Evolutionary conservation across 2,113 vertebrate species (phyloP), one percentile per base, ranked within the genome.

Genomic region (Boulengerochromis microlepis): DNA sequence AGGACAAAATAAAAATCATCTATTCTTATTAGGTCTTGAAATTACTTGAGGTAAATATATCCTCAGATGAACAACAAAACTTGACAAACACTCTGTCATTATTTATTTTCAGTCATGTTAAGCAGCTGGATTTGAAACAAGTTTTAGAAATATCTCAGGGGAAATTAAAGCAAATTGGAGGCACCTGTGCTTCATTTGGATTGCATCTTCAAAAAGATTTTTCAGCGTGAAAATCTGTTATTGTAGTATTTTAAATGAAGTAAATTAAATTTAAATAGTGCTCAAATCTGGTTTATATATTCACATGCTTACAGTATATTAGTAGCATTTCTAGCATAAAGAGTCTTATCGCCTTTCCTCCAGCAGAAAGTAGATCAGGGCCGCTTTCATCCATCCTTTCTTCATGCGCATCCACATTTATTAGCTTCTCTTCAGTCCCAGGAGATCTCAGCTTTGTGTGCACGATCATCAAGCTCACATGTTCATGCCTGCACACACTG

Each of bases 381-480:
- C 10, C 6, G 24, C 71, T 78, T 29, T n/a, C 26, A 78, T 78
- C 71, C 45, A 6, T 53, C 56, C 40, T 50, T 71, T 56, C 7
- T 29, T 92, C 92, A 87, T 57, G 81, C 91, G 87, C 81, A 3
- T 86, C 86, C 81, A 80, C 85, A 59, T 66, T 78, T 64, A 71
- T 87, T 69, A 26, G 80, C 64, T 52, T 47, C 59, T 69, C 80
- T 10, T 52, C 15, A 9, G 5, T 82, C 84, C 78, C 61, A 4
- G 64, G 83, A 84, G 90, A 66, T 42, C 86, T 87, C 38, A 2
- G 74, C 87, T 89, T 88, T 66, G 85, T 7, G 38, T 71, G 69
- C 66, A 42, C n/a, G n/a, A 74, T 84, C 56, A 66, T 80, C 83
- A 7, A 18, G 61, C 83, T 93, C 93, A 94, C 92, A 92, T 87